Evolutionary conservation across 2,797 vertebrate species (phyloP).

Genomic region (Phyllotis vaccarum): DNA sequence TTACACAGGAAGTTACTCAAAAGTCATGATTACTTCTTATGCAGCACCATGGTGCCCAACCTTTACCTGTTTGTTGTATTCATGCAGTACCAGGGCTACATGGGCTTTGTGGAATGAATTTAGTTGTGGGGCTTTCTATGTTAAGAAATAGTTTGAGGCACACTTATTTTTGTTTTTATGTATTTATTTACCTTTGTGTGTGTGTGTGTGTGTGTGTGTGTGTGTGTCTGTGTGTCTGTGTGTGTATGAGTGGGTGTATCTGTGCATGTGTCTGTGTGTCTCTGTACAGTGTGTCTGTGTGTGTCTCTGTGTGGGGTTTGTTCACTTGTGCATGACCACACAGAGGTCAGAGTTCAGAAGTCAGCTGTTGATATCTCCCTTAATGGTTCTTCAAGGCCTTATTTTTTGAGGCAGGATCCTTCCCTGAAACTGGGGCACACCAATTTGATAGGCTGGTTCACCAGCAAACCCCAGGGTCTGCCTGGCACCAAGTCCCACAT

Average conservation of each 20-base stretch:
- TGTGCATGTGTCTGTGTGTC: neutral
- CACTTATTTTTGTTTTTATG: neutral
- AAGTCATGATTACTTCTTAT: neutral
- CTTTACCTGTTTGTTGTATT: neutral
- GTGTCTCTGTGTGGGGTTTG: neutral
- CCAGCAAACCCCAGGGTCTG: neutral
- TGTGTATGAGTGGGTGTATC: neutral
- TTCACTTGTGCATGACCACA: neutral
- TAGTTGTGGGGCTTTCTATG: neutral
- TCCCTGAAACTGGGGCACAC: neutral
- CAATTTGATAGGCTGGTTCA: neutral
- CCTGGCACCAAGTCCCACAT: neutral
- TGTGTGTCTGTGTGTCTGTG: neutral
- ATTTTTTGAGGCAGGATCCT: neutral
- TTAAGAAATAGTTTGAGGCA: neutral
- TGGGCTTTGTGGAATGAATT: neutral
- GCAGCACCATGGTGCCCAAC: neutral
- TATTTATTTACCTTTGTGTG: neutral
- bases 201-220: neutral
- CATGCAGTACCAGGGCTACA: neutral
- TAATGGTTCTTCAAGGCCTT: neutral
- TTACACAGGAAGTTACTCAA: neutral
- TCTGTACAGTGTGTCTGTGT: too few species aligned
- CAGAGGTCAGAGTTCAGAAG: neutral
- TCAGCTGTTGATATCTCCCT: neutral